These are phyloP conservation scores for Apoderus coryli DNA, from an alignment of 2,888 invertebrate genomes.

Conservation along the genomic window DNA sequence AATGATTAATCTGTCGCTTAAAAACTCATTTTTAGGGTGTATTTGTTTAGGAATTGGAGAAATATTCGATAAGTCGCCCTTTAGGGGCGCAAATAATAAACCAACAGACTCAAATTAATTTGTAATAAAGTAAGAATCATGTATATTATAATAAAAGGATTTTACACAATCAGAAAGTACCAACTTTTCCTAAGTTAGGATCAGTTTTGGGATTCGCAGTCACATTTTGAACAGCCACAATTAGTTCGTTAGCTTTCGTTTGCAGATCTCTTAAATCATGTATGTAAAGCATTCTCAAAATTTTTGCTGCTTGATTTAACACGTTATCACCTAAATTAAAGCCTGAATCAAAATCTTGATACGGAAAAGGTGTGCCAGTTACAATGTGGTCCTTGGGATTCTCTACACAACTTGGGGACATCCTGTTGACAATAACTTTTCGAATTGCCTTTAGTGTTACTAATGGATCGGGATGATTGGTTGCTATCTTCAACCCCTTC, in stretches of 20 bases:
- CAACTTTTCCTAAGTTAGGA: slow-evolving; percentile 85
- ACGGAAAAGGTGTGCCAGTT: slow-evolving; percentile 50
- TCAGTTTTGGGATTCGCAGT: slow-evolving; percentile 97
- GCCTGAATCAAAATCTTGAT: slow-evolving; percentile 51
- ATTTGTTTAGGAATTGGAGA: too few relatives aligned
- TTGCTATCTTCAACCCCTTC: slow-evolving; percentile 60
- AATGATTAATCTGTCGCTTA: too few relatives aligned
- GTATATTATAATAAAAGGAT: slow-evolving; percentile 6
- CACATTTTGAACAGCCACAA: slow-evolving; percentile 80
- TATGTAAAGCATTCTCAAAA: slow-evolving; percentile 66
- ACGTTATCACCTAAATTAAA: slow-evolving; percentile 49
- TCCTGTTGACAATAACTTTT: slow-evolving; percentile 42
- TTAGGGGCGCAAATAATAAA: too few relatives aligned
- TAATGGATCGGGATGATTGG: slow-evolving; percentile 70
- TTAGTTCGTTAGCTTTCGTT: slow-evolving; percentile 84
- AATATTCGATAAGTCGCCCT: too few relatives aligned
- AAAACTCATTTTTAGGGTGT: too few relatives aligned
- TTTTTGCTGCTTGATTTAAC: slow-evolving; percentile 58
- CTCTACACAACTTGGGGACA: slow-evolving; percentile 43
- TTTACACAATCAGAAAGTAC: too few relatives aligned
- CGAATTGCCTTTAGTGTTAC: slow-evolving; percentile 56
- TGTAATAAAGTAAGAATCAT: too few relatives aligned
- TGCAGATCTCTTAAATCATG: slow-evolving; percentile 77
- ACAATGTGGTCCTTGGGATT: slow-evolving; percentile 38
- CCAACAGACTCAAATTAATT: too few relatives aligned